Percentiles rank a stretch among this genome's conserved stretches.
These are phyloP conservation scores for Tenthredo distinguenda DNA, from an alignment of 2,888 invertebrate species.

Conservation along the genomic window DNA sequence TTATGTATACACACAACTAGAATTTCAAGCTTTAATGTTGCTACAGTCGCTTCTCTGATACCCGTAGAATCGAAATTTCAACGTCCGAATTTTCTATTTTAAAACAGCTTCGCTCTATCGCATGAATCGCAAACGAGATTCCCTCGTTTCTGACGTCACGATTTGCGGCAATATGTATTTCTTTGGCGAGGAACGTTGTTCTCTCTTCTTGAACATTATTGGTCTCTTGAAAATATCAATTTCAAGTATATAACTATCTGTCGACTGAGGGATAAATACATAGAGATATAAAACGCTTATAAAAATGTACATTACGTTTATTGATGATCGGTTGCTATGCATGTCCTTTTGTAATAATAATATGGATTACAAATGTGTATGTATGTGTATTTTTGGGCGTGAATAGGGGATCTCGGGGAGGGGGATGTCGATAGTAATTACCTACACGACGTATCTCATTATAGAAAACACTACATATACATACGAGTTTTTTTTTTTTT, in stretches of 20 bases:
- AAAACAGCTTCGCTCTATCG: not conserved
- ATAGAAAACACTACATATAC: slow-evolving; percentile 64
- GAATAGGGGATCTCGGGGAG: slow-evolving; percentile 31
- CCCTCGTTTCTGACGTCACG: slow-evolving; percentile 2
- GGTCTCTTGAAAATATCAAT: not conserved
- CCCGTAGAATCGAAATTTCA: slow-evolving; percentile 2
- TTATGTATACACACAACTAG: not conserved
- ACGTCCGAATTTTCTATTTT: not conserved
- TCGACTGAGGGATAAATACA: not conserved
- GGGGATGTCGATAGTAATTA: slow-evolving; percentile 51
- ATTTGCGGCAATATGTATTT: not conserved
- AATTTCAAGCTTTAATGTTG: not conserved
- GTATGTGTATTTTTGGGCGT: slow-evolving; percentile 47
- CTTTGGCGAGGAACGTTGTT: not conserved
- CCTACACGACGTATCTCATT: slow-evolving; percentile 39
- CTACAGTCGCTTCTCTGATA: not conserved
- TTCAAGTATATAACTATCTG: too few relatives aligned
- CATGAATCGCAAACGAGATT: not conserved
- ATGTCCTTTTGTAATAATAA: slow-evolving; percentile 62
- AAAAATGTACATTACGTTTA: slow-evolving; percentile 77
- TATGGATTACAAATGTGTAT: slow-evolving; percentile 68
- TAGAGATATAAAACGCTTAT: not conserved
- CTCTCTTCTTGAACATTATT: not conserved
- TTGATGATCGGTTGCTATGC: slow-evolving; percentile 70
- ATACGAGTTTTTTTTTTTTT: slow-evolving; percentile 32